Evolutionary conservation across 1,140 invertebrate species (phyloP), one percentile per base, ranked within the genome.

Genomic region (Cydia pomonella): DNA sequence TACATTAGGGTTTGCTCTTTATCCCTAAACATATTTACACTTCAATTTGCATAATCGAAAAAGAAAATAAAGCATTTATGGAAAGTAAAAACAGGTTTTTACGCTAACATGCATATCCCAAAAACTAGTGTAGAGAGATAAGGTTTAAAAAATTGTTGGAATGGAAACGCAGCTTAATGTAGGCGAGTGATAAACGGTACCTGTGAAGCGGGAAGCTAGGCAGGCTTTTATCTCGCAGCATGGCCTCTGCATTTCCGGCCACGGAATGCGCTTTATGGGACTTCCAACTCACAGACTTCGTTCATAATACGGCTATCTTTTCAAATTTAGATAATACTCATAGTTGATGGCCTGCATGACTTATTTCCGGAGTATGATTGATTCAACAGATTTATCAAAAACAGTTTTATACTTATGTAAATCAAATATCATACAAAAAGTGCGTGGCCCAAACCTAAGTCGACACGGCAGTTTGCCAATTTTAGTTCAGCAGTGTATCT

Each of bases 181-280:
- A 75, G 77, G 72, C 75, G 76, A 74, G 74, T 78, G 77, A 80
- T 80, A 80, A 78, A 78, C 74, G 77, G 72, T 74, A 80, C 79
- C 79, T 80, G 77, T 74, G 77, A 78, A 77, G 69, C 77, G 75
- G 50, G 75, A 75, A 33, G 27, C 64, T 18, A 69, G 64, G 16
- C 27, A 75, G 73, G 73, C 79, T 80, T 80, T 80, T 80, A 80
- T 78, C 73, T 76, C 41, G 64, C 50, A 73, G 74, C 76, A 33
- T 59, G 73, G 27, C 76, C 75, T 50, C 69, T 72, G 73, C 77
- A 76, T 75, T 76, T 76, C 75, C 75, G 64, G 44, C 50, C 73
- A 44, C 66, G 73, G 73, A 75, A 76, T 79, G 73, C 77, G 69
- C 75, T 75, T 63, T 25, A 33, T 73, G 64, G 64, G 12, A 29